Base-by-base conservation (phyloP, 2,888 invertebrate genomes). In the Hypercompe scribonia region DNA sequence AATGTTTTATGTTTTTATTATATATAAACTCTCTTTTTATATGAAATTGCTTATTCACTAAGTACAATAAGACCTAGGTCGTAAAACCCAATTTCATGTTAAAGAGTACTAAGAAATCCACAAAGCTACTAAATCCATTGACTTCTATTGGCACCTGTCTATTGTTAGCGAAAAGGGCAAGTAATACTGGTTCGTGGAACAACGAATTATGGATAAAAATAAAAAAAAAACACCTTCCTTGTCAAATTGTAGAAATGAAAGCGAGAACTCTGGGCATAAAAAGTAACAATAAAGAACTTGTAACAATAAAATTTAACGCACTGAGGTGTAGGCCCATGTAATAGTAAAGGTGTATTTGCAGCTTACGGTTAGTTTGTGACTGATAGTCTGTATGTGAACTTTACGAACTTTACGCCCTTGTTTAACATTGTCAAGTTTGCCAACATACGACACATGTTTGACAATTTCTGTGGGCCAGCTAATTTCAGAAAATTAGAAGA, bases 271-370 rank as follows among this genome's bases (percentile, higher is more conserved):
- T 58, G 42, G n/a, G 39, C 83, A 80, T 84, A 83, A 83, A 81
- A 84, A 75, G 72, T 80, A 63, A 73, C 74, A 39, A 80, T 82
- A 82, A 79, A 84, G 71, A 82, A 78, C 71, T 84, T 84, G 75
- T 82, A 77, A 68, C 75, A 80, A 80, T 82, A 82, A 82, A 76
- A 82, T 72, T 76, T 84, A 80, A 80, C 74, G 70, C 70, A 75
- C 68, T 73, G 75, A 72, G 74, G 54, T 72, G 74, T 81, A 76
- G 71, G 77, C 71, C 78, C 72, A 74, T 78, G 76, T 82, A 70
- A 75, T 72, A 76, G 65, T 65, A 70, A 63, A n/a, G 54, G 3
- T 36, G 5, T 2, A 64, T 42, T 24, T 31, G 10, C 28, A 15
- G n/a, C 39, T 18, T 15, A 39, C 71, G 61, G 21, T 46, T 36